A percentile compares a stretch with the other conserved stretches of the same genome.
phyloP scores from a whole-genome alignment of 2,113 vertebrate genomes.

The Delphinapterus leucas region DNA sequence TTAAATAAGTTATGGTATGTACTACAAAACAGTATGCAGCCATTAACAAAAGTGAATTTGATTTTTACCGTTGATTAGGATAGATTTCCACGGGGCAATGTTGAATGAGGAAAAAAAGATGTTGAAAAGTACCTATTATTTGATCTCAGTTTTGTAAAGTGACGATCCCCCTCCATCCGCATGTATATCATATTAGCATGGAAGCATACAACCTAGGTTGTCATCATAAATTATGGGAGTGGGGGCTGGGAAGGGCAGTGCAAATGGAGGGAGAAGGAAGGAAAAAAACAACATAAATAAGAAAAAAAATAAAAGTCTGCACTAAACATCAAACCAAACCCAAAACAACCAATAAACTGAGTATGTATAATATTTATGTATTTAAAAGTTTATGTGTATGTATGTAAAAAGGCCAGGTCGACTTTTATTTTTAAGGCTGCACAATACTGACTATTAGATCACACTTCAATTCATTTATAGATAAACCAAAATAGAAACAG shows the following conservation, averaged over 20 bases:
- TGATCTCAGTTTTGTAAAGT: not conserved
- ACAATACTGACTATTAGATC: conserved; percentile 46
- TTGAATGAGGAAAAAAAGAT: not conserved
- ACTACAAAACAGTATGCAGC: not conserved
- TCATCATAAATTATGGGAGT: not conserved
- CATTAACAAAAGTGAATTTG: not conserved
- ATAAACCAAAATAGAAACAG: conserved; percentile 67
- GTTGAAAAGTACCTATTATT: not conserved
- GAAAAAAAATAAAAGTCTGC: not conserved
- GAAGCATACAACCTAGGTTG: not conserved
- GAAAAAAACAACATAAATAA: not conserved
- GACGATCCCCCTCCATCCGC: not conserved
- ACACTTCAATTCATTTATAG: conserved; percentile 62
- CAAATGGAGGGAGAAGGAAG: not conserved
- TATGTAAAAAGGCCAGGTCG: not conserved
- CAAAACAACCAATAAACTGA: not conserved
- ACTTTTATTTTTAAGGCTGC: conserved; percentile 49
- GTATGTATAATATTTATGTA: not conserved
- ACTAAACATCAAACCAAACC: not conserved
- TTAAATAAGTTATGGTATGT: not conserved
- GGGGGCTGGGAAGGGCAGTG: not conserved
- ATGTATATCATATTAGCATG: not conserved
- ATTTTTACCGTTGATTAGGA: not conserved
- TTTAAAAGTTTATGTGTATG: not conserved
- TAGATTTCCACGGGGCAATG: not conserved